Percentiles rank a stretch among this genome's conserved stretches.
phyloP scores from a whole-genome alignment of 2,797 vertebrate genomes.

The Malacoraja senta region DNA sequence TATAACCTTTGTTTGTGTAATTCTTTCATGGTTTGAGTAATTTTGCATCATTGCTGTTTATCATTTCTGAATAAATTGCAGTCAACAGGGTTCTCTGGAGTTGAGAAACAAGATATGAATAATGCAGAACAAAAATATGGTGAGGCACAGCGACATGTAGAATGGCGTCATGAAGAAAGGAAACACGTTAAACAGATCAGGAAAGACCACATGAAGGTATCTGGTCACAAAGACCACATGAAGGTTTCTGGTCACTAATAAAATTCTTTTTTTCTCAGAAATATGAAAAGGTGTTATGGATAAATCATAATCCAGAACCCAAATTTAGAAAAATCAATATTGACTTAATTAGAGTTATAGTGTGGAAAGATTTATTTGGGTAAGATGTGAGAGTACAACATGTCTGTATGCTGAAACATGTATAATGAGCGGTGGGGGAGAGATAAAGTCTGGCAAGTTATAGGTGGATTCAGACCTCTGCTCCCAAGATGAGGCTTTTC shows the following conservation, averaged over 20 bases:
- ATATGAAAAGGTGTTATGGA: neutral
- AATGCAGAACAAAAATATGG: slow-evolving; percentile 77
- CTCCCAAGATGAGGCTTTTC: too few relatives aligned
- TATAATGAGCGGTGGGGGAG: too few relatives aligned
- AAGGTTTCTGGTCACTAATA: slow-evolving; percentile 35
- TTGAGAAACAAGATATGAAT: slow-evolving; percentile 56
- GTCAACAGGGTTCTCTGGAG: slow-evolving; percentile 66
- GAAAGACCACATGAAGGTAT: slow-evolving; percentile 92
- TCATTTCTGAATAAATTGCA: slow-evolving; percentile 41
- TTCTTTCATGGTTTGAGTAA: neutral
- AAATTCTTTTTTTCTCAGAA: too few relatives aligned
- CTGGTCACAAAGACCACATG: neutral
- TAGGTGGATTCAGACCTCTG: too few relatives aligned
- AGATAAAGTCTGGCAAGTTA: too few relatives aligned
- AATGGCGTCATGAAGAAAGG: slow-evolving; percentile 87
- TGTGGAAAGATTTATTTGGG: neutral
- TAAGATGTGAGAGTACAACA: neutral
- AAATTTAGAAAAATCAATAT: too few relatives aligned
- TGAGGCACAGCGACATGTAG: slow-evolving; percentile 71
- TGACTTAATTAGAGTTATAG: too few relatives aligned
- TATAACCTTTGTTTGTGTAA: neutral
- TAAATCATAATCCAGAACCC: neutral
- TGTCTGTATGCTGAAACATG: neutral
- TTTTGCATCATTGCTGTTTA: neutral
- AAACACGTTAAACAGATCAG: slow-evolving; percentile 85